Evolutionary conservation across 2,113 vertebrate genomes (phyloP).

Genomic region (Siniperca chuatsi): DNA sequence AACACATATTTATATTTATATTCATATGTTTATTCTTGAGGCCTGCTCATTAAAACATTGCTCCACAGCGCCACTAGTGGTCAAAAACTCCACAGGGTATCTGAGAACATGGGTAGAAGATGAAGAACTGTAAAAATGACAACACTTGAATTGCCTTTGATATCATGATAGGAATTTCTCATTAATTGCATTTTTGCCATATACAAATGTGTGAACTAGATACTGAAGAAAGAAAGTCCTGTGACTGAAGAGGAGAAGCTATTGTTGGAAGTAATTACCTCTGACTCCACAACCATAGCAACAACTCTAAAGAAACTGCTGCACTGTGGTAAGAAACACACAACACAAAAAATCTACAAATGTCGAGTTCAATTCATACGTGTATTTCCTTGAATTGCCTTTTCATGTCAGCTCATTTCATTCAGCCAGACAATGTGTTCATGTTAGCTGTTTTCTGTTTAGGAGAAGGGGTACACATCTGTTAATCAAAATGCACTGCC

Average conservation of each 20-base stretch:
- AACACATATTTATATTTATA: not conserved
- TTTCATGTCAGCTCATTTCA: too few species aligned
- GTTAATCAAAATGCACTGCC: not conserved
- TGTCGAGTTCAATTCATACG: not conserved
- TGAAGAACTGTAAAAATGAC: not conserved
- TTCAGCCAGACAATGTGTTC: too few species aligned
- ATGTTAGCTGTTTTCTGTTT: too few species aligned
- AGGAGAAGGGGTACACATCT: too few species aligned
- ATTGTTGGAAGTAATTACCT: slow-evolving; percentile 65
- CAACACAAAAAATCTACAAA: not conserved
- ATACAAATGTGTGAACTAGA: slow-evolving; percentile 48
- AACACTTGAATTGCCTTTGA: not conserved
- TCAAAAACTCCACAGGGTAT: not conserved
- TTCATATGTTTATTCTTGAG: too few species aligned
- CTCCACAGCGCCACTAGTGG: not conserved
- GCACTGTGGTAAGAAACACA: slow-evolving; percentile 66
- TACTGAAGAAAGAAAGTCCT: slow-evolving; percentile 67
- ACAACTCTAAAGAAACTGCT: slow-evolving; percentile 73
- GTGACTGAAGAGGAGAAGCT: slow-evolving; percentile 71
- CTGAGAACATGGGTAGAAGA: not conserved
- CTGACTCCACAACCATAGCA: slow-evolving; percentile 45
- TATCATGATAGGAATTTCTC: not conserved
- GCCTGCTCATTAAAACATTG: not conserved
- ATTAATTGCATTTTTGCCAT: not conserved
- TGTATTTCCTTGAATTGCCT: too few species aligned